Conservation (phyloP, 2,888 invertebrate genomes). For the Bimastos eiseni region DNA sequence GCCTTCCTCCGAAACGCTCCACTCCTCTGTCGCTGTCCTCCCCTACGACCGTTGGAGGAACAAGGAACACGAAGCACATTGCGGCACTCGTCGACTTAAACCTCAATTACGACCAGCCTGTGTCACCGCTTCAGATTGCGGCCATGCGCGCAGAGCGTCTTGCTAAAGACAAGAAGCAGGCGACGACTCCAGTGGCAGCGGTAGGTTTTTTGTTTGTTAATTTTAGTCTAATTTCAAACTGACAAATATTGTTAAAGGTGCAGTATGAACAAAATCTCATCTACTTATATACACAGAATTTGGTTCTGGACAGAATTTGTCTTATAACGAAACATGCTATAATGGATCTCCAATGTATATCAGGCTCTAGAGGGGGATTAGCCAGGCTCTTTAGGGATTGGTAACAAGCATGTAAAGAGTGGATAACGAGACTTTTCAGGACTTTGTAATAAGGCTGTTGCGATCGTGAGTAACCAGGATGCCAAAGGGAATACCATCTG, state of each 20-base stretch:
- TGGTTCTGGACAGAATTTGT: too few species aligned
- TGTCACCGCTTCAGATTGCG: constrained; percentile 71
- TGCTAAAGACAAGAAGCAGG: constrained; percentile 68
- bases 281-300: too few species aligned
- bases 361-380: neutral
- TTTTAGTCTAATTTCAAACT: too few species aligned
- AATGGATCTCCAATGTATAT: neutral
- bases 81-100: constrained; percentile 81
- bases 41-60: constrained; percentile 68
- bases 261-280: neutral
- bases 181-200: neutral
- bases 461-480: neutral
- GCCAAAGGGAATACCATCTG: neutral
- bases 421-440: neutral
- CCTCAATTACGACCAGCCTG: constrained; percentile 80
- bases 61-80: constrained; percentile 80
- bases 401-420: neutral
- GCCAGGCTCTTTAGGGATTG: neutral
- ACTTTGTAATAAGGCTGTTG: neutral
- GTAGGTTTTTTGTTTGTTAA: too few species aligned
- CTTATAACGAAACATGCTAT: too few species aligned
- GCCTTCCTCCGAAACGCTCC: constrained; percentile 66
- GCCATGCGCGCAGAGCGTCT: constrained; percentile 77
- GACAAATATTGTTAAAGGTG: too few species aligned
- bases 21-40: constrained; percentile 77